phyloP scores from a whole-genome alignment of 2,113 vertebrate genomes.

The Heloderma charlesbogerti region DNA sequence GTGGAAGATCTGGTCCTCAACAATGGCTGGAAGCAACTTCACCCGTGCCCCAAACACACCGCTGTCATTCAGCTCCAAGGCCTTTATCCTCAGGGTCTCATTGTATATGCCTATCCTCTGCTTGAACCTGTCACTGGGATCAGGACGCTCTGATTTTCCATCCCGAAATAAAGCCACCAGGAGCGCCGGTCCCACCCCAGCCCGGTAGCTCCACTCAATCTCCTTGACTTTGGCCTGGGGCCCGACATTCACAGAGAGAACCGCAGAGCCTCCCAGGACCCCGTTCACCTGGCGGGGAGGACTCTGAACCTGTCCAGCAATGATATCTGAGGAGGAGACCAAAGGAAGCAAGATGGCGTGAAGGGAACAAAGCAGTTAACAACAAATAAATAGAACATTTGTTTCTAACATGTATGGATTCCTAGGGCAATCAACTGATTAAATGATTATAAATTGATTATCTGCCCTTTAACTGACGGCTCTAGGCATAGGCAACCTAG shows the following conservation, averaged over 20 bases:
- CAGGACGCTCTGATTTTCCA: background rate
- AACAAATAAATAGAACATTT: no score
- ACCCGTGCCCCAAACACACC: background rate
- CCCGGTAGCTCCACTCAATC: constrained; percentile 5
- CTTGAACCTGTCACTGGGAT: background rate
- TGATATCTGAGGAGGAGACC: background rate
- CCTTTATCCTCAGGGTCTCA: constrained; percentile 7
- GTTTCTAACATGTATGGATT: background rate
- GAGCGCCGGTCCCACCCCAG: background rate
- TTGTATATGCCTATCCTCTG: constrained; percentile 7
- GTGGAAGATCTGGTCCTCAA: constrained; percentile 13
- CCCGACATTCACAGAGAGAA: background rate
- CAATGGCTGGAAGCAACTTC: constrained; percentile 3
- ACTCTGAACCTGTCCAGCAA: background rate
- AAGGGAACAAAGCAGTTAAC: no score
- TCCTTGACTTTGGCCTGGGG: background rate
- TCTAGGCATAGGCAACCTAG: no score
- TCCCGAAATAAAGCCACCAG: constrained; percentile 11
- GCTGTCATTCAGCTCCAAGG: constrained; percentile 19
- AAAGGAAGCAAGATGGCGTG: no score
- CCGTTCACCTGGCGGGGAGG: background rate
- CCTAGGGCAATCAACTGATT: background rate
- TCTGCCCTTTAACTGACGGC: no score
- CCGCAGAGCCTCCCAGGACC: background rate
- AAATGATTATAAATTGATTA: no score